Conservation (phyloP, 64 coral and sea anemone species). For the Stylophora pistillata region DNA sequence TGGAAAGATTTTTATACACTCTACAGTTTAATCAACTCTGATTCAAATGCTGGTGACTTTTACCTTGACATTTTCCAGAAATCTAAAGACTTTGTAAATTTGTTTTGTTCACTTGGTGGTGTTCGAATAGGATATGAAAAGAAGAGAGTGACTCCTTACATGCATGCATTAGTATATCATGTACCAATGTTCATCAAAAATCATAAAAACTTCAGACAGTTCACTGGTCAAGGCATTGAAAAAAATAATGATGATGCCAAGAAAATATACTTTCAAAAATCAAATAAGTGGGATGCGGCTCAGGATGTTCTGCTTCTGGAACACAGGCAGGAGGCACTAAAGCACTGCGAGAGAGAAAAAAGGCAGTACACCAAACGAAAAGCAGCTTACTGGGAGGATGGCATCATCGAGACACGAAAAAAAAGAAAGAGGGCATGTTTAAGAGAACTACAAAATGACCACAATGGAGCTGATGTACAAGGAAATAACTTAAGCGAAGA, state of each 20-base stretch:
- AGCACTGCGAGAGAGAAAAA: constrained; percentile 28
- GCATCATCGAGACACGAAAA: constrained; percentile 40
- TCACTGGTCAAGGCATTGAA: constrained; percentile 49
- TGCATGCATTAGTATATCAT: constrained; percentile 60
- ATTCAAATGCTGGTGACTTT: background rate
- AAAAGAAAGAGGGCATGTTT: constrained; percentile 39
- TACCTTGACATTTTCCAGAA: constrained; percentile 32
- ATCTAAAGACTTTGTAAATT: constrained; percentile 37
- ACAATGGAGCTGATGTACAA: constrained; percentile 31
- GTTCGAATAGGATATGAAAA: constrained; percentile 32
- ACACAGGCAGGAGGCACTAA: constrained; percentile 45
- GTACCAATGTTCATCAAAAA: constrained; percentile 35
- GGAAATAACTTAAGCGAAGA: constrained; percentile 2
- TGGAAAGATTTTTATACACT: constrained; percentile 23
- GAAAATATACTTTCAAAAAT: constrained; percentile 18
- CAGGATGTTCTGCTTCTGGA: constrained; percentile 21
- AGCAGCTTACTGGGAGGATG: constrained; percentile 36
- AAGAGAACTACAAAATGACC: constrained; percentile 27
- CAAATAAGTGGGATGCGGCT: constrained; percentile 55
- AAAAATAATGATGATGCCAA: constrained; percentile 31
- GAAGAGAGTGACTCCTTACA: constrained; percentile 47
- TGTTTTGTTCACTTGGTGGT: constrained; percentile 55
- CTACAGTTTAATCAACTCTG: constrained; percentile 1
- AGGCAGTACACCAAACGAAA: constrained; percentile 60
- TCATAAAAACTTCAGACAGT: constrained; percentile 43